Base-by-base conservation (phyloP, 2,888 invertebrate species). In the Julus scandinavius region DNA sequence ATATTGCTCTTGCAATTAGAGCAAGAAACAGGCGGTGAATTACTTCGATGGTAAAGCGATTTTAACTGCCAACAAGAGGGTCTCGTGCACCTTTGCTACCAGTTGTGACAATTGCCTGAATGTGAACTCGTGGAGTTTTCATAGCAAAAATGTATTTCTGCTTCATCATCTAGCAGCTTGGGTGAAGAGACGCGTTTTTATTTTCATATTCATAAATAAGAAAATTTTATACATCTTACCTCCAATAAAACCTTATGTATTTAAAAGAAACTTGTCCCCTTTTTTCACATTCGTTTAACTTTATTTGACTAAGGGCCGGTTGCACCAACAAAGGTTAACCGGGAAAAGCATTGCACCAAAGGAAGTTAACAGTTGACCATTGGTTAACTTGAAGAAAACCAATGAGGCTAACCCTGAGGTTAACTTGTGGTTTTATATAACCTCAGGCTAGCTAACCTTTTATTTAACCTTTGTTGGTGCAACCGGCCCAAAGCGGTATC, bases 1-100 rank as follows among this genome's bases (percentile, higher is more conserved):
- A 88, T 41, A 15, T 88, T 72, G 88, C 86, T 41, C 88, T 88
- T 45, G 29, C 45, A 40, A 29, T 88, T 58, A 54, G 88, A 86
- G 88, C 85, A 86, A 58, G 38, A 40, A 85, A 41, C 29, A 88
- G 88, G 49, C 17, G 80, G 17, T 87, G 80, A 87, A 72, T 50
- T 17, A 41, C 45, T 5, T 45, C 45, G 45, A 58, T 29, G 72
- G 5, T 9, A 29, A 29, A 72, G 6, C 29, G 20, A 29, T 20
- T 72, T 72, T 72, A 20, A 2, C 72, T 20, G 72, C 9, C 29
- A 29, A 72, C 72, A 72, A 72, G 9, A 72, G 72, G 72, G 72
- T 72, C 72, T 29, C 7, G 2, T 9, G 20, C 6, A 29, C 72
- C 72, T 29, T 72, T 1, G 72, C 20, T 2, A 72, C 29, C 72